Evolutionary conservation across 2,888 invertebrate species (phyloP).

Genomic region (Tridacna gigas): DNA sequence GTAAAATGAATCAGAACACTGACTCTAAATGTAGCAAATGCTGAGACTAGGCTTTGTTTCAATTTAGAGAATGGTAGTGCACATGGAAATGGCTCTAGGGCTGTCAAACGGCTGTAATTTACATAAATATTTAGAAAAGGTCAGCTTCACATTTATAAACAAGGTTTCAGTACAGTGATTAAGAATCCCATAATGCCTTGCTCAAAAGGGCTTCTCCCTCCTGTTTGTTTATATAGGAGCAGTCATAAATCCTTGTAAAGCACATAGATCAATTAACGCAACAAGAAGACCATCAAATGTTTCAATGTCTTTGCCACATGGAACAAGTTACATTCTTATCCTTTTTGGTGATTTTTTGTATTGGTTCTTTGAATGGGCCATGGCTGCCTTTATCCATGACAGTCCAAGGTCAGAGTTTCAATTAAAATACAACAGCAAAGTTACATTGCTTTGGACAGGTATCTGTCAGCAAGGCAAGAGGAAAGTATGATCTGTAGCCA

Average conservation of each 20-base stretch:
- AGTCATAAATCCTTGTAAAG: constrained; percentile 3
- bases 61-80: not conserved
- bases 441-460: too few species aligned
- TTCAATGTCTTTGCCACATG: not conserved
- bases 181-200: constrained; percentile 23
- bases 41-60: not conserved
- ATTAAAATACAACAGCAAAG: too few species aligned
- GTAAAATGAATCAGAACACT: too few species aligned
- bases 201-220: constrained; percentile 18
- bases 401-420: too few species aligned
- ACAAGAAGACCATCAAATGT: not conserved
- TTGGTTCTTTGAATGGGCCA: too few species aligned
- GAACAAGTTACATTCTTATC: not conserved
- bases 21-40: too few species aligned
- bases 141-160: constrained; percentile 23
- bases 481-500: too few species aligned
- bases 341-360: not conserved
- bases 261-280: constrained; percentile 20
- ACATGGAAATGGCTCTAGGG: constrained; percentile 1
- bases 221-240: constrained; percentile 1
- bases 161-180: constrained; percentile 16
- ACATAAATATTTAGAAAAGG: constrained; percentile 4
- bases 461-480: too few species aligned
- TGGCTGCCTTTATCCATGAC: too few species aligned
- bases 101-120: constrained; percentile 18